Evolutionary conservation across 2,888 invertebrate genomes (phyloP).

Genomic region (Camponotus fellah): DNA sequence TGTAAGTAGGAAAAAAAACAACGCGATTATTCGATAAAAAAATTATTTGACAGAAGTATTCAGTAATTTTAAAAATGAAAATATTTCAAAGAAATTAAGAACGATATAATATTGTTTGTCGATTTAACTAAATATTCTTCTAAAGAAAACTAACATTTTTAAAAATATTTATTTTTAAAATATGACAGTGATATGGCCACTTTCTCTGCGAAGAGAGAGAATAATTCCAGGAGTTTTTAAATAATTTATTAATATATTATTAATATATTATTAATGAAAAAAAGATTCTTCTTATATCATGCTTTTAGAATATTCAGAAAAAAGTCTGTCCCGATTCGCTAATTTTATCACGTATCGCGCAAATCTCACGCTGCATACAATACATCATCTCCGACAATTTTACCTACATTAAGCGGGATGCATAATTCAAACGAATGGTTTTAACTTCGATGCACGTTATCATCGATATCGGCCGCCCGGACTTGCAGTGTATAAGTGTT

Average conservation of each 20-base stretch:
- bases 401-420: slow-evolving; percentile 35
- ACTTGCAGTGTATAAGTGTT: slow-evolving; percentile 26
- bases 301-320: background rate
- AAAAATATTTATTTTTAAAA: background rate
- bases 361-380: background rate
- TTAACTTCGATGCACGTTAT: slow-evolving; percentile 46
- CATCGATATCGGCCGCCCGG: slow-evolving; percentile 31
- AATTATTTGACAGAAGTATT: slow-evolving; percentile 9
- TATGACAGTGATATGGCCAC: background rate
- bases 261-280: background rate
- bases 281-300: background rate
- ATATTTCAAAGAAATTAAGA: background rate
- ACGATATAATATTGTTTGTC: background rate
- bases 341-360: slow-evolving; percentile 21
- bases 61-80: background rate
- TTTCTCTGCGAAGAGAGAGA: background rate
- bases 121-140: background rate
- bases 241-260: too few species aligned
- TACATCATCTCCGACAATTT: slow-evolving; percentile 29
- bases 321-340: background rate
- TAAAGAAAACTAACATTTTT: background rate
- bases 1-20: background rate
- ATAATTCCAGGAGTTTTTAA: background rate
- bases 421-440: slow-evolving; percentile 49
- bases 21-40: background rate